A percentile compares a stretch with the other conserved stretches of the same genome.
These are phyloP conservation scores for Pocillopora verrucosa DNA, from an alignment of 64 coral and sea anemone species.

Conservation along the genomic window DNA sequence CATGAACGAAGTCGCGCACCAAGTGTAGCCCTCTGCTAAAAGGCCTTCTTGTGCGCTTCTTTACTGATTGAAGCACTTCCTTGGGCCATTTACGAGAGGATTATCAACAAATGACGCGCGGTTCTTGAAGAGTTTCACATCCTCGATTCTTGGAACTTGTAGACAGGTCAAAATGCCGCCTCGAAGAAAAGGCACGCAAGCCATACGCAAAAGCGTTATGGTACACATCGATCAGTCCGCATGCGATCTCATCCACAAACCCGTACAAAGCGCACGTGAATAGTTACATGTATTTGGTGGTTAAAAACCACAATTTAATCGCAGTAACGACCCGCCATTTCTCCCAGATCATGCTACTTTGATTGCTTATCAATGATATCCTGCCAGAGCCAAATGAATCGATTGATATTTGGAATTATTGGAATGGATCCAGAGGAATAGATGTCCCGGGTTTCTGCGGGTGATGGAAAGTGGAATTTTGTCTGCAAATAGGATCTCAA, in stretches of 20 bases:
- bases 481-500: neutral
- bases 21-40: neutral
- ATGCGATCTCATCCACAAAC: neutral
- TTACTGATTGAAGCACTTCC: neutral
- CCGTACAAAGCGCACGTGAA: neutral
- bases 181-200: neutral
- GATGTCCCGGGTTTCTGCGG: neutral
- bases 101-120: neutral
- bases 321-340: neutral
- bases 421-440: constrained; percentile 2
- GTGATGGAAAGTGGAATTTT: neutral
- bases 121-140: neutral
- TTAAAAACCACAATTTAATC: neutral
- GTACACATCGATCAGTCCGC: neutral
- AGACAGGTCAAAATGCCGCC: neutral
- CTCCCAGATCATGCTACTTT: neutral
- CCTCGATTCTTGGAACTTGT: neutral
- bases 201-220: no score
- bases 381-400: neutral
- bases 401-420: neutral
- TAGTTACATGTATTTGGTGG: neutral
- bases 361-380: constrained; percentile 14
- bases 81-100: neutral
- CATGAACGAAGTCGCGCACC: neutral
- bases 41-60: neutral